Conservation (phyloP, 2,888 invertebrate genomes). For the Eilema sororculum region DNA sequence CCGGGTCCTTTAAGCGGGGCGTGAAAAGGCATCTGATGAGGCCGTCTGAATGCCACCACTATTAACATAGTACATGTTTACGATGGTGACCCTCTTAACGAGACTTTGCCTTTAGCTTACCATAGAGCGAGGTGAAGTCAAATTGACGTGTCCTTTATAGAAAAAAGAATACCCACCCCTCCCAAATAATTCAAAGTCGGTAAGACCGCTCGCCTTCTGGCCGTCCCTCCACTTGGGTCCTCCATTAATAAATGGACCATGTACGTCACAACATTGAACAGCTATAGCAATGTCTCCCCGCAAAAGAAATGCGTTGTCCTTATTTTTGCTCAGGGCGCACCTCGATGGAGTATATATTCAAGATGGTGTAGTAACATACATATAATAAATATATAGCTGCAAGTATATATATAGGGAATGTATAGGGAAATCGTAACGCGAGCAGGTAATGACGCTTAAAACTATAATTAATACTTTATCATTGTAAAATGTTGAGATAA, state of each 20-base stretch:
- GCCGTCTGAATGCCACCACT: too few relatives aligned
- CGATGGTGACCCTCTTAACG: too few relatives aligned
- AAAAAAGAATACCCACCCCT: too few relatives aligned
- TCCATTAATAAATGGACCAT: too few relatives aligned
- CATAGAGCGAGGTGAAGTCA: too few relatives aligned
- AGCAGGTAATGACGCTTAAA: constrained; percentile 8
- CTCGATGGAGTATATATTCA: neutral
- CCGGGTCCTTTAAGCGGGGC: too few relatives aligned
- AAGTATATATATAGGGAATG: neutral
- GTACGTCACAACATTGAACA: neutral
- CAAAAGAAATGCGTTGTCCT: neutral
- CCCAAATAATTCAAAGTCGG: neutral
- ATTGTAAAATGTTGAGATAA: constrained; percentile 39
- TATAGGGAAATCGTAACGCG: constrained; percentile 3
- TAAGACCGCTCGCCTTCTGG: neutral
- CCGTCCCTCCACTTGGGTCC: neutral
- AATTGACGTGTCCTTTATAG: too few relatives aligned
- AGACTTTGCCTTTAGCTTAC: too few relatives aligned
- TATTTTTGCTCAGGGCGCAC: neutral
- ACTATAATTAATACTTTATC: constrained; percentile 20
- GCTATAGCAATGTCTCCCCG: neutral
- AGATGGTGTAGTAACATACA: neutral
- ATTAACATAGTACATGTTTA: too few relatives aligned
- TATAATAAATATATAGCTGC: neutral
- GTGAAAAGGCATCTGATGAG: too few relatives aligned